A percentile compares a stretch with the other conserved stretches of the same genome.
Evolutionary conservation across 2,797 vertebrate genomes (phyloP).

Genomic region (Vipera latastei): DNA sequence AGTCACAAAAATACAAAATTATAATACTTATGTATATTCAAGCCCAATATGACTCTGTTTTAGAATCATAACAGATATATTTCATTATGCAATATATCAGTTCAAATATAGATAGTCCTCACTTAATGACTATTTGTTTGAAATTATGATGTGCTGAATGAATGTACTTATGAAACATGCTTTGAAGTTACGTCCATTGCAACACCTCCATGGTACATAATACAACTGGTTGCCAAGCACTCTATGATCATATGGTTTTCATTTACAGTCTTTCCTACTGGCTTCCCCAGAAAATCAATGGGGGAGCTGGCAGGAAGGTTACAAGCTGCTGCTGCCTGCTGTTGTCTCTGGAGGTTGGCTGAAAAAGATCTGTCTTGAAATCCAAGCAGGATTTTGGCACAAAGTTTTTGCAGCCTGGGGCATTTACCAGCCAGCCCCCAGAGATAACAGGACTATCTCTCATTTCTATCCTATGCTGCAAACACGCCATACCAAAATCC

Average conservation of each 20-base stretch:
- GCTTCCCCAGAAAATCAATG: not conserved
- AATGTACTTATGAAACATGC: not conserved
- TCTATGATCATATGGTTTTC: not conserved
- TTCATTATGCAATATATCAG: not conserved
- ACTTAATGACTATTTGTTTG: not conserved
- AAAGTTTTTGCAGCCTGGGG: not conserved
- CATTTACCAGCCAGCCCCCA: not conserved
- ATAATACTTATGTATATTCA: not conserved
- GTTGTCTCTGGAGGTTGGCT: not conserved
- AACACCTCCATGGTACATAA: not conserved
- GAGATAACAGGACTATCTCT: not conserved
- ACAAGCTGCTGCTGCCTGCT: not conserved
- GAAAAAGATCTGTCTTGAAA: not conserved
- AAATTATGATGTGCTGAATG: not conserved
- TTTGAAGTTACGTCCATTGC: not conserved
- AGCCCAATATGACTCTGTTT: not conserved
- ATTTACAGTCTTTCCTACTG: not conserved
- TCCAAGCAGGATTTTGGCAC: not conserved
- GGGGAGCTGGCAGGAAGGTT: not conserved
- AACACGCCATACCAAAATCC: not conserved
- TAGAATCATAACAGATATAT: not conserved
- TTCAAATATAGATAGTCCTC: not conserved
- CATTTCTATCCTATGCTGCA: not conserved
- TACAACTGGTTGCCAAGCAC: not conserved
- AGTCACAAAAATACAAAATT: not conserved